Conservation (phyloP, 2,888 invertebrate genomes). For the Corythucha ciliata region DNA sequence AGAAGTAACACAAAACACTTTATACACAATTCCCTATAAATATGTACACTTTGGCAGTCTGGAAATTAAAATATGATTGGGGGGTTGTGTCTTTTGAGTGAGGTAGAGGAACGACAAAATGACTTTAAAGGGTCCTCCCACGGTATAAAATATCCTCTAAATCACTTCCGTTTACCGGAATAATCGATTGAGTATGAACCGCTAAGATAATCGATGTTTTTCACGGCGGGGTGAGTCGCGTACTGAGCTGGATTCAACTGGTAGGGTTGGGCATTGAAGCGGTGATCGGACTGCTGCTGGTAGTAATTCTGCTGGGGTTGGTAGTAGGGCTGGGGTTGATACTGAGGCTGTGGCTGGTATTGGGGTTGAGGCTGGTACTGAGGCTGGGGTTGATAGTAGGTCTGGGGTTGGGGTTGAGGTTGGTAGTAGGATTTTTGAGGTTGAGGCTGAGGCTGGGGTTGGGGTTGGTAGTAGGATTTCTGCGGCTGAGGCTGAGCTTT, state of each 20-base stretch:
- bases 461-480: conserved; percentile 34
- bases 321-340: conserved; percentile 34
- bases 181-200: conserved; percentile 66
- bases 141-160: too few relatives aligned
- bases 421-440: conserved; percentile 39
- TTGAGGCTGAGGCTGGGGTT: conserved; percentile 40
- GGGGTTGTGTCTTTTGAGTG: too few relatives aligned
- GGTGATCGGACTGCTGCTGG: conserved; percentile 38
- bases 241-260: conserved; percentile 40
- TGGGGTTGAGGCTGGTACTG: conserved; percentile 26
- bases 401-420: conserved; percentile 38
- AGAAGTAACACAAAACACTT: too few relatives aligned
- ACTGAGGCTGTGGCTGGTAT: conserved; percentile 24
- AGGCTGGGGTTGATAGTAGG: conserved; percentile 9
- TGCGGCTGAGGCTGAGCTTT: conserved; percentile 40
- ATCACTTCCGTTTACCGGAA: conserved; percentile 50
- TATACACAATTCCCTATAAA: too few relatives aligned
- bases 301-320: conserved; percentile 39
- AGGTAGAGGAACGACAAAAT: too few relatives aligned
- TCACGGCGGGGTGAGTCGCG: conserved; percentile 57
- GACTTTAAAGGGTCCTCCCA: too few relatives aligned
- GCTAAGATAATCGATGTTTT: conserved; percentile 58
- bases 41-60: too few relatives aligned
- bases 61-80: too few relatives aligned
- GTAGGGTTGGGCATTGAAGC: conserved; percentile 29